Evolutionary conservation across 2,888 invertebrate species (phyloP).

Genomic region (Oscheius onirici): DNA sequence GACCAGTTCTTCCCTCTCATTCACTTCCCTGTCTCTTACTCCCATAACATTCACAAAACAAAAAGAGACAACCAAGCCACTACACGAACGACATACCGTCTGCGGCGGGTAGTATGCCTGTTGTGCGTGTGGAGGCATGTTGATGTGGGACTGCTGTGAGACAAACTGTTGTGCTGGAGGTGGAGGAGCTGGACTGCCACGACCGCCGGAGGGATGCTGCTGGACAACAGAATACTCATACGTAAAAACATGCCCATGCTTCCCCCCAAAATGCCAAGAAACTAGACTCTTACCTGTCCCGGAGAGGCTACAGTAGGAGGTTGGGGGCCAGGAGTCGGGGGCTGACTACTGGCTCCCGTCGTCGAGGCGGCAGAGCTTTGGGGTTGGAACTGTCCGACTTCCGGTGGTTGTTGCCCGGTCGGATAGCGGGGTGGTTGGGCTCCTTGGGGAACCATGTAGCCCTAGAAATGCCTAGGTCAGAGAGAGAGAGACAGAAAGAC

Average conservation of each 20-base stretch:
- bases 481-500: not conserved
- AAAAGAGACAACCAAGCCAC: not conserved
- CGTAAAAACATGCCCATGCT: slow-evolving; percentile 15
- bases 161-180: slow-evolving; percentile 23
- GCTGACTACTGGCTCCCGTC: slow-evolving; percentile 38
- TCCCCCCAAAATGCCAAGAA: not conserved
- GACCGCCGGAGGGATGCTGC: slow-evolving; percentile 3
- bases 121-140: slow-evolving; percentile 1
- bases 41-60: not conserved
- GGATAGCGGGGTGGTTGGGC: slow-evolving; percentile 4
- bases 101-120: not conserved
- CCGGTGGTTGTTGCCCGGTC: slow-evolving; percentile 1
- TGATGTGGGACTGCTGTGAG: not conserved
- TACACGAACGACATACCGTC: slow-evolving; percentile 10
- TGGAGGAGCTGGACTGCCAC: slow-evolving; percentile 19
- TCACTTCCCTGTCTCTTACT: no score
- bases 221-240: slow-evolving; percentile 17
- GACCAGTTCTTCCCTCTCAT: no score
- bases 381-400: slow-evolving; percentile 9
- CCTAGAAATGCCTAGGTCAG: not conserved
- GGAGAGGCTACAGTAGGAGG: slow-evolving; percentile 27
- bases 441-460: slow-evolving; percentile 26
- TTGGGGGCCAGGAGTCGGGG: slow-evolving; percentile 47
- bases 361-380: slow-evolving; percentile 19
- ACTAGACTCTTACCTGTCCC: slow-evolving; percentile 21